These are phyloP conservation scores for Thalassophryne amazonica DNA, from an alignment of 2,797 vertebrate genomes.

Conservation along the genomic window DNA sequence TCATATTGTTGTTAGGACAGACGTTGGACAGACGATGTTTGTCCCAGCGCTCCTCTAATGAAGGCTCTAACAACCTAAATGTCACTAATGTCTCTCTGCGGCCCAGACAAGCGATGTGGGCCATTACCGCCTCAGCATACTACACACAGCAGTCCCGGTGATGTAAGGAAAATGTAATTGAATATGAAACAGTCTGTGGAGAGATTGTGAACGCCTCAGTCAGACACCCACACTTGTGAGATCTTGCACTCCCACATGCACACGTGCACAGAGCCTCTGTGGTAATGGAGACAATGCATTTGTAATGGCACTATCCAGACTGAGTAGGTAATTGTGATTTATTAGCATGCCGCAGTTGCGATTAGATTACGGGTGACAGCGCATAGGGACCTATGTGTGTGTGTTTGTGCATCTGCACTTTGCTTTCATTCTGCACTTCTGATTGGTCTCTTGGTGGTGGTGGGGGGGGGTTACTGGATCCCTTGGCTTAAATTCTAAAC, in stretches of 20 bases:
- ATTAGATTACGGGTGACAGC: slow-evolving; percentile 62
- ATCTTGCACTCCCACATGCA: neutral
- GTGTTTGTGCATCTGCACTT: slow-evolving; percentile 9
- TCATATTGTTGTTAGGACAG: neutral
- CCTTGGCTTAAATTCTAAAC: slow-evolving; percentile 48
- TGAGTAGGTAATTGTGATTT: slow-evolving; percentile 68
- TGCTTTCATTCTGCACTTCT: slow-evolving; percentile 17
- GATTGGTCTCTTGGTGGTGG: slow-evolving; percentile 39
- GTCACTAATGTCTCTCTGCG: slow-evolving; percentile 34
- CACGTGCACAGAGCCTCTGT: slow-evolving; percentile 6
- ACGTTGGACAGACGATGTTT: neutral
- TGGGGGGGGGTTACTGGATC: slow-evolving; percentile 47
- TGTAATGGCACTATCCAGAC: slow-evolving; percentile 63
- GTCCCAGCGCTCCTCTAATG: slow-evolving; percentile 12
- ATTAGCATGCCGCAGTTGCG: slow-evolving; percentile 52
- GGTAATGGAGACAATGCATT: slow-evolving; percentile 66
- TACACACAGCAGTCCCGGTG: slow-evolving; percentile 34
- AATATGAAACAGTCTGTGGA: slow-evolving; percentile 62
- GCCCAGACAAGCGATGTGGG: slow-evolving; percentile 38
- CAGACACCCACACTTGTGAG: slow-evolving; percentile 31
- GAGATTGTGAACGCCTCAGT: slow-evolving; percentile 34
- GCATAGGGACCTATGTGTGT: slow-evolving; percentile 14
- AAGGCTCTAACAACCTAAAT: slow-evolving; percentile 53
- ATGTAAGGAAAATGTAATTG: slow-evolving; percentile 59
- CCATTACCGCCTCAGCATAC: slow-evolving; percentile 58